Conservation (phyloP, 2,797 vertebrate genomes). For the Xiphorhynchus erythropygius region DNA sequence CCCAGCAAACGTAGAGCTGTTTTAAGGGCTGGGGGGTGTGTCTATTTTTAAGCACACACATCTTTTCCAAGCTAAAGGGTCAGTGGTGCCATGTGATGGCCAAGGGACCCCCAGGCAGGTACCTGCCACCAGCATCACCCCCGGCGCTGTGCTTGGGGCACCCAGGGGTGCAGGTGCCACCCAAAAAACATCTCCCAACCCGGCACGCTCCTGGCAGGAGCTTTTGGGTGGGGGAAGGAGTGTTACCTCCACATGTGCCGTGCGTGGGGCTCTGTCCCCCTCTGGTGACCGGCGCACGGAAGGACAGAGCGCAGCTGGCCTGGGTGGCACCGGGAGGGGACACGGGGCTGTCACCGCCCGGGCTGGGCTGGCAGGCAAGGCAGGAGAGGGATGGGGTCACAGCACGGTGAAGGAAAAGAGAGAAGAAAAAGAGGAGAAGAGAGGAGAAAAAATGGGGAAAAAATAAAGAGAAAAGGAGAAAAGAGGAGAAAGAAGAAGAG, state of each 20-base stretch:
- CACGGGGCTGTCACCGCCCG: fast-evolving
- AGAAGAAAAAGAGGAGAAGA: too few species aligned
- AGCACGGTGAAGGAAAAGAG: fast-evolving
- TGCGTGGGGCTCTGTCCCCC: conserved; percentile 39
- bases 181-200: not conserved
- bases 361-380: too few species aligned
- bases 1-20: not conserved
- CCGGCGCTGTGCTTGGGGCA: not conserved
- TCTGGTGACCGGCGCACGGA: conserved; percentile 3
- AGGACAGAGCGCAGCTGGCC: not conserved
- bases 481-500: too few species aligned
- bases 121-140: not conserved
- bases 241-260: fast-evolving
- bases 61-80: not conserved
- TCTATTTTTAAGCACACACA: not conserved
- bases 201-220: fast-evolving
- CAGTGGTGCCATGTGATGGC: fast-evolving
- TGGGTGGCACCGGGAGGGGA: not conserved
- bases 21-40: not conserved
- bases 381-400: fast-evolving
- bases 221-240: not conserved
- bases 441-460: too few species aligned
- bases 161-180: not conserved
- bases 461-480: too few species aligned
- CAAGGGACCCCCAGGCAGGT: not conserved